phyloP scores from a whole-genome alignment of 1,140 invertebrate species.

The Sycophila sp. region DNA sequence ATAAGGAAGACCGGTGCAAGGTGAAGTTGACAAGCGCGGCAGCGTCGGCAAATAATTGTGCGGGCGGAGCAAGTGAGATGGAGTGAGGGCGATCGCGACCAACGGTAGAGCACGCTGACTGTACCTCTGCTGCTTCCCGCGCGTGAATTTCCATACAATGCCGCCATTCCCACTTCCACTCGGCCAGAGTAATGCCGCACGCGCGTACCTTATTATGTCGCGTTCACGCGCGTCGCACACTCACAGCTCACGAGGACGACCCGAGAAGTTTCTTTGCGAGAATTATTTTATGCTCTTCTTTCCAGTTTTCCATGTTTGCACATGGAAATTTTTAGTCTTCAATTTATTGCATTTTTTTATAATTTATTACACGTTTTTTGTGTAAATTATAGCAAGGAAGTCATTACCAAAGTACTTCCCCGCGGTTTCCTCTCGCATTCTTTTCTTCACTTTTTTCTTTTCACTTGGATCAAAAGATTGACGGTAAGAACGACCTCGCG shows the following conservation, averaged over 20 bases:
- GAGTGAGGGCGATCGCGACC: background rate
- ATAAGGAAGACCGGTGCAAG: no score
- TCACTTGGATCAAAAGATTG: background rate
- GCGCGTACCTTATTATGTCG: conserved; percentile 47
- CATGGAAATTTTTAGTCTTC: no score
- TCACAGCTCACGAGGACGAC: no score
- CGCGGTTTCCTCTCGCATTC: conserved; percentile 21
- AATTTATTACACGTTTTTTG: no score
- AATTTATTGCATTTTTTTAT: no score
- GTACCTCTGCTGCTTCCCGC: conserved; percentile 47
- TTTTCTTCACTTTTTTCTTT: background rate
- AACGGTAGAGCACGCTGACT: conserved; percentile 54
- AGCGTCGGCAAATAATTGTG: no score
- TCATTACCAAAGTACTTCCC: conserved; percentile 16
- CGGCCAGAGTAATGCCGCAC: background rate
- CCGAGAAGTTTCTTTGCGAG: no score
- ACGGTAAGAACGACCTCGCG: background rate
- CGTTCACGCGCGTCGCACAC: conserved; percentile 58
- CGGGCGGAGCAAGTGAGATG: no score
- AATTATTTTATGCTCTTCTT: no score
- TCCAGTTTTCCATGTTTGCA: no score
- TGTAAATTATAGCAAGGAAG: no score
- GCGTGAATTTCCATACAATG: conserved; percentile 64
- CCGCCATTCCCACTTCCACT: conserved; percentile 48
- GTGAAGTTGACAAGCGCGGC: no score